Percentiles rank a stretch among this genome's conserved stretches.
phyloP scores from a whole-genome alignment of 35 echinoderm and acorn worm species.

The Heliocidaris tuberculata region DNA sequence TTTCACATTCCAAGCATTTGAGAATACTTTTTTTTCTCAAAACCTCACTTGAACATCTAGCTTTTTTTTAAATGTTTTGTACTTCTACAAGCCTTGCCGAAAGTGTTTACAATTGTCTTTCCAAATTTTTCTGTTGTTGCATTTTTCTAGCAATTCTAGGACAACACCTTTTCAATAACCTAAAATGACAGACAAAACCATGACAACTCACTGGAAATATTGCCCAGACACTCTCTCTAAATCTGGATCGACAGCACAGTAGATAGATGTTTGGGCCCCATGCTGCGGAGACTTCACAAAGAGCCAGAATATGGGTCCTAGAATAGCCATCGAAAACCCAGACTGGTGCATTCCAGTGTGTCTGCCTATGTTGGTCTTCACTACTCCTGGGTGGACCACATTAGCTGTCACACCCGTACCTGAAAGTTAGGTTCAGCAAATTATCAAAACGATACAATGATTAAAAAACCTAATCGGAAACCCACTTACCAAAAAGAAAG shows the following conservation, averaged over 20 bases:
- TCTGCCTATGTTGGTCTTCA: conserved; percentile 79
- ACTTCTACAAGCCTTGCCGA: too few species aligned
- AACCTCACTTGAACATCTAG: background rate
- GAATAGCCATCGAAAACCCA: conserved; percentile 71
- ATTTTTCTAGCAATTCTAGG: too few species aligned
- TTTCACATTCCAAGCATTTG: background rate
- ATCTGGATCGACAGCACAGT: conserved; percentile 84
- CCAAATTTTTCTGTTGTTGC: too few species aligned
- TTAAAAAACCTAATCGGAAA: background rate
- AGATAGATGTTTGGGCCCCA: conserved; percentile 82
- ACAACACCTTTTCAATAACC: too few species aligned
- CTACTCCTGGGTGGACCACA: conserved; percentile 84
- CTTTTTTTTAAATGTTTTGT: too few species aligned
- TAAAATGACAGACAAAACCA: background rate
- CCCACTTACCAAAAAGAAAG: background rate
- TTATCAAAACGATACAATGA: background rate
- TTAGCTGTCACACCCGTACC: conserved; percentile 93
- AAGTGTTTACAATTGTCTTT: too few species aligned
- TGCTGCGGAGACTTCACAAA: conserved; percentile 83
- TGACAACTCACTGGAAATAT: conserved; percentile 78
- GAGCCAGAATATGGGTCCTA: conserved; percentile 86
- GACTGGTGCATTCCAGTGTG: conserved; percentile 86
- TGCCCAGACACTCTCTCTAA: conserved; percentile 71
- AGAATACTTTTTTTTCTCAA: background rate
- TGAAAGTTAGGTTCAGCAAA: background rate